Base-by-base conservation (phyloP, 2,797 vertebrate genomes). In the Spinus pinus region DNA sequence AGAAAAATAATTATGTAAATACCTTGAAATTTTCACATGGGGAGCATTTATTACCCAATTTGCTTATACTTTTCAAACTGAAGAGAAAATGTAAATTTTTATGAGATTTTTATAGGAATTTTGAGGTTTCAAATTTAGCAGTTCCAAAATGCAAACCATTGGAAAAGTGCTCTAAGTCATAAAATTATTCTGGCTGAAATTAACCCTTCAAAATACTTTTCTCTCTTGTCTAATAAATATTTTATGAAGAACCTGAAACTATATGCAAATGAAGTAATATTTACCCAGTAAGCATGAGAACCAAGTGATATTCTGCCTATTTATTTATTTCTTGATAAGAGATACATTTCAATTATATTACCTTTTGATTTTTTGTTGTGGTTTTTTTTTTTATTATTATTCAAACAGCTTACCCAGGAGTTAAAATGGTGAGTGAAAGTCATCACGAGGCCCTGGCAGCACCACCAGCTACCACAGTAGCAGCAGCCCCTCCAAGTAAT, bases 381-480 rank as follows among this genome's bases (percentile, higher is more conserved):
- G 85, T 77, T 58, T 81, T 85, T 67, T 67, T 81, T 90, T 95
- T 39, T 14, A 39, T 39, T 39, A 41, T 85, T 80, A 44, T 88
- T 83, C 39, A 64, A 70, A 14, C 95, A 93, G 97, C 56, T 95
- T 93, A 95, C 75, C 72, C 79, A 86, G 84, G 92, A 94, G 70
- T 95, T 74, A 98, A 96, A 95, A 97, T 98, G 98, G 99, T 99
- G 98, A 99, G 94, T n/a, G 98, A 99, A 97, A 98, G 98, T 98
- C 98, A 98, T 97, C 98, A 98, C 75, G 98, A 99, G 98, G 99
- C 99, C 27, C 98, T 99, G 97, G 99, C 98, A 65, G 99, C 99
- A 61, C 98, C 98, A 8, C 99, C 98, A 73, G 97, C 94, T 17
- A 98, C 98, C 85, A 98, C 98, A 54, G 97, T 96, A 16, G 97